Evolutionary conservation across 2,888 invertebrate genomes (phyloP).

Genomic region (Scaptomyza flava): DNA sequence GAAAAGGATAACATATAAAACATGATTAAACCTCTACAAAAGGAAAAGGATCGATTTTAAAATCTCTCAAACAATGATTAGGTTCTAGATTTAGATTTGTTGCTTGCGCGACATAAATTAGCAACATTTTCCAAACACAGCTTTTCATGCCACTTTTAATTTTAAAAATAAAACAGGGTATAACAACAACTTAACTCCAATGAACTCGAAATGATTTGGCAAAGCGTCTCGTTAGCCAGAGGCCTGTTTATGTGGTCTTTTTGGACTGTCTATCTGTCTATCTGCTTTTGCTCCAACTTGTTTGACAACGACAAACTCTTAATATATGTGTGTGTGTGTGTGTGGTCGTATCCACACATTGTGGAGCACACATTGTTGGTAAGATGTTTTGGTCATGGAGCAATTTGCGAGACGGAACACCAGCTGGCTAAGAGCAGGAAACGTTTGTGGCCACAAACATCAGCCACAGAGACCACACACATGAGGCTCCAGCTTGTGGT

Average conservation of each 20-base stretch:
- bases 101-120: too few relatives aligned
- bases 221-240: constrained; percentile 46
- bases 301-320: constrained; percentile 45
- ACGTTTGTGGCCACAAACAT: constrained; percentile 37
- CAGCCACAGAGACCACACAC: constrained; percentile 70
- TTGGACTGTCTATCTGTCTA: constrained; percentile 12
- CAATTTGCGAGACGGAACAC: constrained; percentile 50
- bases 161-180: constrained; percentile 9
- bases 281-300: constrained; percentile 42
- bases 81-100: too few relatives aligned
- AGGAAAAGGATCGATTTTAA: not conserved
- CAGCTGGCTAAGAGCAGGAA: constrained; percentile 64
- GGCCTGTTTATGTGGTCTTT: constrained; percentile 50
- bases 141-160: not conserved
- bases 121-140: too few relatives aligned
- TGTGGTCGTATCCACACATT: constrained; percentile 19
- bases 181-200: constrained; percentile 39
- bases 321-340: constrained; percentile 15
- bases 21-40: not conserved
- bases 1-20: too few relatives aligned
- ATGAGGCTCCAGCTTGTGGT: constrained; percentile 43
- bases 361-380: constrained; percentile 51
- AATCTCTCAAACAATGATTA: not conserved
- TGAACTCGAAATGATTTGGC: constrained; percentile 51
- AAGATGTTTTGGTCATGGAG: constrained; percentile 36